These are phyloP conservation scores for Rallus crepitans DNA, from an alignment of 2,797 vertebrate genomes.

Conservation along the genomic window DNA sequence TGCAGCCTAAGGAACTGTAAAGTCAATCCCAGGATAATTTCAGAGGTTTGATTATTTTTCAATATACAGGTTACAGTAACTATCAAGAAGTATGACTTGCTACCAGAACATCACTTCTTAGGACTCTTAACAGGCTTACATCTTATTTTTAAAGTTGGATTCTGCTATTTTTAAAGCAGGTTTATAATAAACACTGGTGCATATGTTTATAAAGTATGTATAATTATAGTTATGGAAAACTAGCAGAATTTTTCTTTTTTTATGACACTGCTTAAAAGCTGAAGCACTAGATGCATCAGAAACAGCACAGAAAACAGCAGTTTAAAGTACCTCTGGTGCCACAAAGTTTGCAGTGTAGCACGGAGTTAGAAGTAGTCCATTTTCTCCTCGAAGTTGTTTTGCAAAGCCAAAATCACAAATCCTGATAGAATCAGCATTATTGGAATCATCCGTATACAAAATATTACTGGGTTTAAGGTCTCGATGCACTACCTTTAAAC, in stretches of 20 bases:
- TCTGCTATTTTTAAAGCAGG: slow-evolving; percentile 1
- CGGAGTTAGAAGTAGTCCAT: slow-evolving; percentile 94
- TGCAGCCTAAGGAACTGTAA: neutral
- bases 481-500: slow-evolving; percentile 92
- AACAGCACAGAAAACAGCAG: neutral
- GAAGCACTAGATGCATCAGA: neutral
- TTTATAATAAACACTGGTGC: neutral
- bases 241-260: neutral
- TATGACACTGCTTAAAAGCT: neutral
- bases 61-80: neutral
- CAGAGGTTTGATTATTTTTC: neutral
- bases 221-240: neutral
- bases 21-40: neutral
- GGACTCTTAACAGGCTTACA: neutral
- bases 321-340: slow-evolving; percentile 91
- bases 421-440: slow-evolving; percentile 94
- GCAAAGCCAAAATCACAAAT: slow-evolving; percentile 99
- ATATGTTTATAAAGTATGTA: neutral
- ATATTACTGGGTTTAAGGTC: slow-evolving; percentile 99
- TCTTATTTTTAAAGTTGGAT: neutral
- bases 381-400: slow-evolving; percentile 95
- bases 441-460: slow-evolving; percentile 95
- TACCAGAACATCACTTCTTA: neutral
- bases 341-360: slow-evolving; percentile 99
- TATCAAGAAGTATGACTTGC: neutral